These are phyloP conservation scores for Formicarius rufipectus DNA, from an alignment of 2,113 vertebrate species.

Conservation along the genomic window DNA sequence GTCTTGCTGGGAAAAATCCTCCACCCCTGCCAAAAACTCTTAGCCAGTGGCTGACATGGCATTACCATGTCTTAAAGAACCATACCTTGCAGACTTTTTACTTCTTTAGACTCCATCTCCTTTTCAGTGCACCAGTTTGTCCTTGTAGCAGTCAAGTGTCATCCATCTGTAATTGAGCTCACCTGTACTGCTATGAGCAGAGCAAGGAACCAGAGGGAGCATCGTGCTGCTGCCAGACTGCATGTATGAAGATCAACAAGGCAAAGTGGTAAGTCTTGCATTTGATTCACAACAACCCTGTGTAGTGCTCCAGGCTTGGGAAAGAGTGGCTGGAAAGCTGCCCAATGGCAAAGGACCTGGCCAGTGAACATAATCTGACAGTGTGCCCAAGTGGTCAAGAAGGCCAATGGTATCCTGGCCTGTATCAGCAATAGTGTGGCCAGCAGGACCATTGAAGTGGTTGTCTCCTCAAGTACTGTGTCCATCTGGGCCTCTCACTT, in stretches of 20 bases:
- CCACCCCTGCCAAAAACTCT: not conserved
- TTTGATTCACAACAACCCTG: not conserved
- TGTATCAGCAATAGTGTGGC: not conserved
- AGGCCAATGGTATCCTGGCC: not conserved
- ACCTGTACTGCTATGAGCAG: not conserved
- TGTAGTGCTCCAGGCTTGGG: not conserved
- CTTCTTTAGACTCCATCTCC: not conserved
- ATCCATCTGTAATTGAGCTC: not conserved
- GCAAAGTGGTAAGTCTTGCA: accelerated
- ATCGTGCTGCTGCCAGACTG: accelerated
- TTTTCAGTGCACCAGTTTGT: not conserved
- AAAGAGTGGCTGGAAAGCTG: not conserved
- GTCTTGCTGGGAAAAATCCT: not conserved
- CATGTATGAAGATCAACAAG: not conserved
- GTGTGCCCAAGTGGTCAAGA: not conserved
- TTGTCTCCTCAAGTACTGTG: not conserved
- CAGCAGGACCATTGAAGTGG: not conserved
- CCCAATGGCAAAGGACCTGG: not conserved
- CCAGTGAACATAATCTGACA: not conserved
- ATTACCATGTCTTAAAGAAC: not conserved
- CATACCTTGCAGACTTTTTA: not conserved
- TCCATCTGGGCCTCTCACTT: not conserved
- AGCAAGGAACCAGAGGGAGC: not conserved
- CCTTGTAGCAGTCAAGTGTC: not conserved
- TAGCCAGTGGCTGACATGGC: not conserved